Evolutionary conservation across 2,888 invertebrate species (phyloP).

Genomic region (Myathropa florea): DNA sequence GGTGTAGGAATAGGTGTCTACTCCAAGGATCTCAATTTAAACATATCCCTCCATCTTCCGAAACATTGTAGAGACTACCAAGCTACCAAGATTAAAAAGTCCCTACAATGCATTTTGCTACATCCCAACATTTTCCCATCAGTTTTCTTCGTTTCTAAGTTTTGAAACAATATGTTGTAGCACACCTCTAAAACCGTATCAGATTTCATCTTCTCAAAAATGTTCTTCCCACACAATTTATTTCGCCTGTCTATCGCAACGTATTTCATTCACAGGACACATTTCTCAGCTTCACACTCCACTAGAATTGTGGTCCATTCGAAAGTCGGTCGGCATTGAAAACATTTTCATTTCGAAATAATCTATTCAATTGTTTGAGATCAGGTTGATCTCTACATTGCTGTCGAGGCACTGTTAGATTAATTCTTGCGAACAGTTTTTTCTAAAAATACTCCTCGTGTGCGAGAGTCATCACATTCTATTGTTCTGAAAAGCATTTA

Average conservation of each 20-base stretch:
- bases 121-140: too few species aligned
- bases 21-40: too few species aligned
- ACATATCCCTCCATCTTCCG: too few species aligned
- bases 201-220: neutral
- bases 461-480: neutral
- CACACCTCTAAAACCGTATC: neutral
- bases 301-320: neutral
- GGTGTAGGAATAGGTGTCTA: too few species aligned
- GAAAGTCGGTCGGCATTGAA: neutral
- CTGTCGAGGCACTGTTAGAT: neutral
- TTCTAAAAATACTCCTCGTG: neutral
- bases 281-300: neutral
- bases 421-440: neutral
- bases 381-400: neutral
- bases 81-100: too few species aligned
- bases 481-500: constrained; percentile 9
- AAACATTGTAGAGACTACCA: too few species aligned
- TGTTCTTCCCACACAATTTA: neutral
- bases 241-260: neutral
- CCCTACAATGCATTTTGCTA: too few species aligned
- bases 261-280: neutral
- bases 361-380: neutral
- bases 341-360: neutral
- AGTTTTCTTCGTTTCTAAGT: too few species aligned
- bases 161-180: neutral